Percentiles rank a stretch among this genome's conserved stretches.
Evolutionary conservation across 30 jellyfish, hydroid and myxozoan genomes (phyloP).

Genomic region (Aurelia aurita): DNA sequence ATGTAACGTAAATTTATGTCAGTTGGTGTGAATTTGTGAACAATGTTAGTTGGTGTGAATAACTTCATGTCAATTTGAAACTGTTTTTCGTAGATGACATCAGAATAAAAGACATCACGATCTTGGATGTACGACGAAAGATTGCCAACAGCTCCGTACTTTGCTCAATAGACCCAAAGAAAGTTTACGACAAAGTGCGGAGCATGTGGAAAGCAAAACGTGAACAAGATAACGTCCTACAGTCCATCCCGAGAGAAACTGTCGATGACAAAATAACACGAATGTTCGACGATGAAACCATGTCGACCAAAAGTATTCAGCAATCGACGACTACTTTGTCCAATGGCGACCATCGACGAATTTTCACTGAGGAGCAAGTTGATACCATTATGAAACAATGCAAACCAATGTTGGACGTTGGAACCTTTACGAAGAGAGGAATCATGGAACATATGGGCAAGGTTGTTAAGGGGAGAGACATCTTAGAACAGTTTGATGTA

Average conservation of each 20-base stretch:
- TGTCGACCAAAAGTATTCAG: background rate
- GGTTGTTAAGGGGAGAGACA: background rate
- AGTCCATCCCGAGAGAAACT: background rate
- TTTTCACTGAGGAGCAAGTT: background rate
- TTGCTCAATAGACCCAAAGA: background rate
- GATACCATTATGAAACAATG: background rate
- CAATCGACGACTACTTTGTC: background rate
- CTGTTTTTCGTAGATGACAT: slow-evolving; percentile 1
- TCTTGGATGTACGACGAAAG: background rate
- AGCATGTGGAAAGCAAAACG: background rate
- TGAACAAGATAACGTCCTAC: background rate
- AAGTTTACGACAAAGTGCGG: slow-evolving; percentile 1
- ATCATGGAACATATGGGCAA: background rate
- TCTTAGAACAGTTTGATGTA: background rate
- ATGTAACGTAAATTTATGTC: background rate
- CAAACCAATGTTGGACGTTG: slow-evolving; percentile 1
- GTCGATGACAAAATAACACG: background rate
- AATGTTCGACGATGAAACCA: background rate
- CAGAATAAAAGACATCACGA: background rate
- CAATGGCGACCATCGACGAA: slow-evolving; percentile 1
- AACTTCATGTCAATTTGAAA: background rate
- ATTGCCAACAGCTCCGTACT: background rate
- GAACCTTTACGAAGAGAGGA: background rate
- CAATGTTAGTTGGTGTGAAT: background rate
- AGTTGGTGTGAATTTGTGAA: background rate